phyloP scores from a whole-genome alignment of 1,140 invertebrate genomes.

The Hylyphantes graminicola region DNA sequence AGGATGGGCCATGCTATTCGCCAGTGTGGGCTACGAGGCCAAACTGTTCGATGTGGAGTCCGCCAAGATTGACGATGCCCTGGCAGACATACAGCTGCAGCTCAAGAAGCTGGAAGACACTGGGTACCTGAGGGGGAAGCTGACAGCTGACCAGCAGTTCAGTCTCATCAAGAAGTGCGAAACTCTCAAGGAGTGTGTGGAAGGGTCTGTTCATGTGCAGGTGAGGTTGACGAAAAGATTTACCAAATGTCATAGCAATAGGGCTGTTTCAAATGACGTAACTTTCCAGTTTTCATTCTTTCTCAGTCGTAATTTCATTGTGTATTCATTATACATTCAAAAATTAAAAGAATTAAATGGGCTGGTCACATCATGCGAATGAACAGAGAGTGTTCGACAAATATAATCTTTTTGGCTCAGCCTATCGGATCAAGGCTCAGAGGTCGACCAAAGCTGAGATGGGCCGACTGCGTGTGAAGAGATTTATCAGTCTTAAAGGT shows the following conservation, averaged over 20 bases:
- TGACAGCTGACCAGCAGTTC: conserved; percentile 80
- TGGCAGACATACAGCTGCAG: conserved; percentile 80
- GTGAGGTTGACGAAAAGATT: conserved; percentile 32
- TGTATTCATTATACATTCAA: no score
- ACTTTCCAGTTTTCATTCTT: no score
- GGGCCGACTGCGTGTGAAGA: no score
- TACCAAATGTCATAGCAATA: not conserved
- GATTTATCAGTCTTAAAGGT: no score
- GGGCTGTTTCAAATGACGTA: no score
- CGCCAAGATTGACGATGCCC: conserved; percentile 76
- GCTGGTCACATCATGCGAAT: no score
- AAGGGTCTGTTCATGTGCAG: conserved; percentile 63
- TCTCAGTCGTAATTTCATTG: no score
- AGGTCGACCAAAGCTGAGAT: no score
- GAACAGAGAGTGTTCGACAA: no score
- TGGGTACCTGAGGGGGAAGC: conserved; percentile 78
- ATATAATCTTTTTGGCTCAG: no score
- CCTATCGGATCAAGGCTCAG: no score
- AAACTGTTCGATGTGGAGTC: conserved; percentile 83
- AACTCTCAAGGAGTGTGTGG: conserved; percentile 65
- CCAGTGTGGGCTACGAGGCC: conserved; percentile 87
- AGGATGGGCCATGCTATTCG: conserved; percentile 96
- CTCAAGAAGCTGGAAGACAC: conserved; percentile 78
- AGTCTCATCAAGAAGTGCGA: conserved; percentile 74
- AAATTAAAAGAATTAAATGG: no score